phyloP scores from a whole-genome alignment of 2,797 vertebrate species.

The Periparus ater region DNA sequence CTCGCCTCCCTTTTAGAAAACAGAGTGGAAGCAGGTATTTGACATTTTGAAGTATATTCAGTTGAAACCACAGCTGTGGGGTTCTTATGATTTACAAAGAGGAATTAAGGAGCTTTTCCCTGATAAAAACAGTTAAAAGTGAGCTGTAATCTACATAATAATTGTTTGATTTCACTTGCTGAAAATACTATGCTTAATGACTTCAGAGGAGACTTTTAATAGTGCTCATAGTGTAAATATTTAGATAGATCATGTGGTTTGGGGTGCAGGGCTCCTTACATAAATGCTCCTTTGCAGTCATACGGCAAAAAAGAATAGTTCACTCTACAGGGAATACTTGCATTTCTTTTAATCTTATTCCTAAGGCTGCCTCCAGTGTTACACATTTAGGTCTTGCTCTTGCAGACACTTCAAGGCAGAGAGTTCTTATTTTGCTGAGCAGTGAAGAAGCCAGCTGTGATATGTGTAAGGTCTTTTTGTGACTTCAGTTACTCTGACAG shows the following conservation, averaged over 20 bases:
- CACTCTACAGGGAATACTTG: background rate
- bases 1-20: background rate
- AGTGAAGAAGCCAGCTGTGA: background rate
- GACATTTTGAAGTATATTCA: background rate
- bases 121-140: background rate
- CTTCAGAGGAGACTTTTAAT: background rate
- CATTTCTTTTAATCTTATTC: background rate
- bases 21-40: background rate
- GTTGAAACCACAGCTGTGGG: background rate
- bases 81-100: background rate
- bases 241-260: background rate
- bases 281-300: background rate
- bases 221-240: conserved; percentile 27
- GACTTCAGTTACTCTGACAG: background rate
- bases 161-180: background rate
- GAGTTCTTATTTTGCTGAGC: background rate
- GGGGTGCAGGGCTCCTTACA: background rate
- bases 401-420: background rate
- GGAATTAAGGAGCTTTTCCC: background rate
- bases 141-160: background rate
- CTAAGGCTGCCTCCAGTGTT: background rate
- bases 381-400: background rate
- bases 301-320: background rate
- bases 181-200: background rate
- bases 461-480: background rate